A percentile compares a stretch with the other conserved stretches of the same genome.
Evolutionary conservation across 2,113 vertebrate genomes (phyloP).

Genomic region (Xiphophorus maculatus): DNA sequence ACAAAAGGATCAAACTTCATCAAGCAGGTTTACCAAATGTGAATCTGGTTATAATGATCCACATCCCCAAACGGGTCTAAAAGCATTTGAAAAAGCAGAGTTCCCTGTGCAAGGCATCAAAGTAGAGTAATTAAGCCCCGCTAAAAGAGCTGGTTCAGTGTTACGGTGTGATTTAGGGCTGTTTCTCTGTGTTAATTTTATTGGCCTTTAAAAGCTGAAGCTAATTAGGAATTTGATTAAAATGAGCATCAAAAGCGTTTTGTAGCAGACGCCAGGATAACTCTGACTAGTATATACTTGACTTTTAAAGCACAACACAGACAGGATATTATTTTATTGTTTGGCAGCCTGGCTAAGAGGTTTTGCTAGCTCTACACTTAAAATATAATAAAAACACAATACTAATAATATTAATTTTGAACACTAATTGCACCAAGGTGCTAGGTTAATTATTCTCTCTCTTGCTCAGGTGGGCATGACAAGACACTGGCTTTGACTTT

Average conservation of each 20-base stretch:
- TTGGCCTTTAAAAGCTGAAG: conserved; percentile 35
- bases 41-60: background rate
- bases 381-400: background rate
- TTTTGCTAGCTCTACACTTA: background rate
- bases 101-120: background rate
- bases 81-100: too few relatives aligned
- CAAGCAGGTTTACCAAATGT: background rate
- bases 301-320: background rate
- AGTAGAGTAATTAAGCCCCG: background rate
- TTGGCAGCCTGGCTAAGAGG: background rate
- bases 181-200: conserved; percentile 33
- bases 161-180: conserved; percentile 21
- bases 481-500: background rate
- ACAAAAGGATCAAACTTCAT: background rate
- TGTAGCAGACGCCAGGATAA: background rate
- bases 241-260: conserved; percentile 5
- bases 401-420: background rate
- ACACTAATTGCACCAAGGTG: background rate
- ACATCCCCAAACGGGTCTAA: background rate
- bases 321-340: background rate
- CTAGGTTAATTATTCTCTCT: background rate
- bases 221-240: conserved; percentile 26
- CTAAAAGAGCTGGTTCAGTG: conserved; percentile 9
- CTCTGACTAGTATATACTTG: background rate
- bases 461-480: background rate